These are phyloP conservation scores for Heteromyza rotundicornis DNA, from an alignment of 2,888 invertebrate species.

Conservation along the genomic window DNA sequence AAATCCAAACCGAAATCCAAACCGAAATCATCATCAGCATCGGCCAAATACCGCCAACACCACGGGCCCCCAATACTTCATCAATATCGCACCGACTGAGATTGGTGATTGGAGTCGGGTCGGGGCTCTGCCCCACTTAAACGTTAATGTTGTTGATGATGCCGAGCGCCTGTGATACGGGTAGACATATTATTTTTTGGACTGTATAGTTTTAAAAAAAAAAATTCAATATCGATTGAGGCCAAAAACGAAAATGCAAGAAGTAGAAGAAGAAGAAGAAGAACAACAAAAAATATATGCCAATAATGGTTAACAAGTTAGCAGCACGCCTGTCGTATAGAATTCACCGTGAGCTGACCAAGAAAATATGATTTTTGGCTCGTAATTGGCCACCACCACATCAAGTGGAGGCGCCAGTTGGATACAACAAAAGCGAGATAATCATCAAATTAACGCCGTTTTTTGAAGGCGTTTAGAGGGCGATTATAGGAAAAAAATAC, in stretches of 20 bases:
- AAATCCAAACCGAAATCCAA: slow-evolving; percentile 13
- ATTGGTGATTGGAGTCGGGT: too few relatives aligned
- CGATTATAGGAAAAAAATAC: too few relatives aligned
- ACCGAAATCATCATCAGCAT: not conserved
- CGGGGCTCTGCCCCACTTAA: too few relatives aligned
- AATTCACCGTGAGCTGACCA: slow-evolving; percentile 1
- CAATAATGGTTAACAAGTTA: slow-evolving; percentile 6
- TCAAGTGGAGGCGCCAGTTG: not conserved
- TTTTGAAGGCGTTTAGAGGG: not conserved
- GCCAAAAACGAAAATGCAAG: too few relatives aligned
- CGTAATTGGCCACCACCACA: slow-evolving; percentile 1
- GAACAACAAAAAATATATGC: slow-evolving; percentile 5
- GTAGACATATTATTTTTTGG: too few relatives aligned
- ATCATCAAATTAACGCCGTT: not conserved
- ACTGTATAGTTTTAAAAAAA: too few relatives aligned
- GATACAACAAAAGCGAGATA: not conserved
- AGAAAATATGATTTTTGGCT: not conserved
- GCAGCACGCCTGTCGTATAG: not conserved
- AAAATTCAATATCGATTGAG: too few relatives aligned
- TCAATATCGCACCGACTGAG: not conserved
- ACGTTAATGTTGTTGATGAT: too few relatives aligned
- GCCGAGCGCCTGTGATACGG: too few relatives aligned
- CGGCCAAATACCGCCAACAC: not conserved
- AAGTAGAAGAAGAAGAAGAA: not conserved
- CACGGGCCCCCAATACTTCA: too few relatives aligned